Conservation (phyloP, 2,888 invertebrate species). For the Hartigia nigra region DNA sequence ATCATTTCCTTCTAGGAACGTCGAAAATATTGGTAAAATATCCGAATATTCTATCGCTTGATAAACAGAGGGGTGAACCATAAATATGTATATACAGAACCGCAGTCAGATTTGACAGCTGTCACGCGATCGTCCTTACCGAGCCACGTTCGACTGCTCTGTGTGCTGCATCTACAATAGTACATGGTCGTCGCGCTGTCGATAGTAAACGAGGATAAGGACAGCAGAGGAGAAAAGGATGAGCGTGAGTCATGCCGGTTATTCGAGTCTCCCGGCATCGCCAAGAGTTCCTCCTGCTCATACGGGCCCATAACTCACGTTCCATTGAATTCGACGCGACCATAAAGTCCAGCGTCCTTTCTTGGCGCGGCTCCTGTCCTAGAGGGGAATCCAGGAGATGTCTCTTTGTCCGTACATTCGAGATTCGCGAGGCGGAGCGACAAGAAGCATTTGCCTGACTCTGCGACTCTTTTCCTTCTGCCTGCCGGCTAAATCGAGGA, state of each 20-base stretch:
- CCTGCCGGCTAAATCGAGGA: neutral
- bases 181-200: neutral
- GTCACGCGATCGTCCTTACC: neutral
- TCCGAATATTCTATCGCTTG: neutral
- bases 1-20: neutral
- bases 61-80: neutral
- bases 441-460: conserved; percentile 13
- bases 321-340: conserved; percentile 52
- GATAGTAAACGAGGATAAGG: conserved; percentile 3
- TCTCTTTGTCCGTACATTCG: neutral
- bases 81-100: neutral
- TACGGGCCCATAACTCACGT: conserved; percentile 44
- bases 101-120: neutral
- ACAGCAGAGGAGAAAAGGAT: conserved; percentile 15
- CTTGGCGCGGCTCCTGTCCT: conserved; percentile 9
- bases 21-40: neutral
- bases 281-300: conserved; percentile 11
- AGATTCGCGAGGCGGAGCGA: neutral
- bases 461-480: neutral
- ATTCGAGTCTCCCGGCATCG: conserved; percentile 17
- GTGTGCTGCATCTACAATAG: neutral
- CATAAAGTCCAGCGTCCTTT: conserved; percentile 52
- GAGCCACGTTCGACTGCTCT: neutral
- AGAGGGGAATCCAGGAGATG: neutral
- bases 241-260: conserved; percentile 18